phyloP scores from a whole-genome alignment of 1,140 invertebrate species.

The Orchesella cincta region DNA sequence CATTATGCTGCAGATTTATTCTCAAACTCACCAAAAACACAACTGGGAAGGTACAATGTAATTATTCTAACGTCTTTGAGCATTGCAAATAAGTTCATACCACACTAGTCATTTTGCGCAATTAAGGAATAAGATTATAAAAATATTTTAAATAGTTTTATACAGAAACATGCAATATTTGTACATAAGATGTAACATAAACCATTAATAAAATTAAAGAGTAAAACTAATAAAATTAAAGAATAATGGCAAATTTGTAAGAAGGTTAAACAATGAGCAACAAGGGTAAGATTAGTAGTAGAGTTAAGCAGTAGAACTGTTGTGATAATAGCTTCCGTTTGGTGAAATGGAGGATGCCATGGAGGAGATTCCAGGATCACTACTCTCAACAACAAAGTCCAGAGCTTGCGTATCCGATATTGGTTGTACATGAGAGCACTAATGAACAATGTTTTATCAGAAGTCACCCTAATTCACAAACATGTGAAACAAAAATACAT shows the following conservation, averaged over 20 bases:
- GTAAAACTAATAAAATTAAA: no score
- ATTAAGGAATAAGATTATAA: no score
- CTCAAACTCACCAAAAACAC: background rate
- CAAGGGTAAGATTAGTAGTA: no score
- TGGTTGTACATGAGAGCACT: background rate
- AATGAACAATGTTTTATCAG: background rate
- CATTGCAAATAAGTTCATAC: no score
- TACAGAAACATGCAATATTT: no score
- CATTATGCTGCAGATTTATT: constrained; percentile 30
- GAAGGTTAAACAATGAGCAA: no score
- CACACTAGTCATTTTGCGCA: no score
- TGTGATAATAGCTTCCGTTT: background rate
- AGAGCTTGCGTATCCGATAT: background rate
- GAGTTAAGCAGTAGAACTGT: background rate
- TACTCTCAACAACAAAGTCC: background rate
- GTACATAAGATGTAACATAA: no score
- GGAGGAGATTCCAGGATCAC: background rate
- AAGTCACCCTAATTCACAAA: background rate
- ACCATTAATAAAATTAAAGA: no score
- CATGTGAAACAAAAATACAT: background rate
- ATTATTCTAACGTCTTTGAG: background rate
- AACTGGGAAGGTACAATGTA: background rate
- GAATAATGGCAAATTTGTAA: no score
- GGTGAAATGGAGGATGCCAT: background rate
- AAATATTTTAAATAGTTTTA: no score